A percentile compares a stretch with the other conserved stretches of the same genome.
Evolutionary conservation across 2,113 vertebrate genomes (phyloP).

Genomic region (Progne subis): DNA sequence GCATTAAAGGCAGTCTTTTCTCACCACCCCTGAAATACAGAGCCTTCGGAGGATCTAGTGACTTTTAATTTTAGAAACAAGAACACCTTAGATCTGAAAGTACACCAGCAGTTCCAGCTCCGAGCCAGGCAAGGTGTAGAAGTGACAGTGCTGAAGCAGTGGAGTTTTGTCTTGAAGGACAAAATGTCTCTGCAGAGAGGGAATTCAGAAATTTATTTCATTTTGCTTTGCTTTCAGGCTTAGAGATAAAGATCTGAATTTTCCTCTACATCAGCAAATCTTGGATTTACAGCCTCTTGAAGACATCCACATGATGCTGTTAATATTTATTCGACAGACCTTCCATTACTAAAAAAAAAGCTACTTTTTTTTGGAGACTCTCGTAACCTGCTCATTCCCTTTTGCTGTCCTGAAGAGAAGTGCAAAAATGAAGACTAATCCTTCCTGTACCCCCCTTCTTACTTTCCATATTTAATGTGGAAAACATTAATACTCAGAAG

Average conservation of each 20-base stretch:
- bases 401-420: not conserved
- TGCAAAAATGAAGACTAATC: not conserved
- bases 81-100: constrained; percentile 44
- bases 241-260: constrained; percentile 34
- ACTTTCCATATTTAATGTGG: not conserved
- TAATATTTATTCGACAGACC: constrained; percentile 25
- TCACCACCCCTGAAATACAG: constrained; percentile 13
- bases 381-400: not conserved
- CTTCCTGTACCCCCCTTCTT: not conserved
- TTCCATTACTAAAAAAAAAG: not conserved
- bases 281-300: not conserved
- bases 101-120: not conserved
- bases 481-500: not conserved
- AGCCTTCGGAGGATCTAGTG: constrained; percentile 5
- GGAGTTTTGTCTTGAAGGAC: not conserved
- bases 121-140: not conserved
- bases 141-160: not conserved
- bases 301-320: constrained; percentile 1
- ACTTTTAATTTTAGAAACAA: constrained; percentile 42
- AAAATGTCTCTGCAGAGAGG: not conserved
- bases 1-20: constrained; percentile 44
- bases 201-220: not conserved
- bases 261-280: constrained; percentile 7
- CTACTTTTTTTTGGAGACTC: not conserved
- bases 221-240: constrained; percentile 20